A percentile compares a stretch with the other conserved stretches of the same genome.
Evolutionary conservation across 2,113 vertebrate species (phyloP).

Genomic region (Camelus dromedarius): DNA sequence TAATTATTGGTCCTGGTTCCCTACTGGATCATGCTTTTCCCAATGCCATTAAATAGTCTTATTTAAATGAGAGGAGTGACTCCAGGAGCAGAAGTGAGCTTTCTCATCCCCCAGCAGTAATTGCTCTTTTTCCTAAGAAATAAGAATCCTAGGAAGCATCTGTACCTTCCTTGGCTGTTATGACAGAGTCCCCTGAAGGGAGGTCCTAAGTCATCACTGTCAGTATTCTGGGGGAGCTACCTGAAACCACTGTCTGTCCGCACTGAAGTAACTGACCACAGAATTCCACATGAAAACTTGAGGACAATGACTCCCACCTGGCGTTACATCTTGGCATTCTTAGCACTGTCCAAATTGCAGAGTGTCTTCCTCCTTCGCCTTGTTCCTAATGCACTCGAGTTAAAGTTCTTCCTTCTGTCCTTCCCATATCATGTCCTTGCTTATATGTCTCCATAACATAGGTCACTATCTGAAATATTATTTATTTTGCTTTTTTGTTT

Average conservation of each 20-base stretch:
- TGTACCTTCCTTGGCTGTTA: not conserved
- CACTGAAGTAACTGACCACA: not conserved
- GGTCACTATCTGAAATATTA: not conserved
- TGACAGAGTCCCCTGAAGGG: not conserved
- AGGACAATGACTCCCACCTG: not conserved
- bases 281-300: not conserved
- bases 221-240: not conserved
- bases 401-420: not conserved
- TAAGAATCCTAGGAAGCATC: not conserved
- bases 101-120: not conserved
- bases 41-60: not conserved
- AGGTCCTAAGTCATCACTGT: not conserved
- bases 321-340: not conserved
- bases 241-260: not conserved
- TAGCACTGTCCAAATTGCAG: not conserved
- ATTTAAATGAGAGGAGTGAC: not conserved
- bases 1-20: not conserved
- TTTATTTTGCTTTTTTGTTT: not conserved
- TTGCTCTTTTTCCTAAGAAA: not conserved
- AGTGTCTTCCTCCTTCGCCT: not conserved
- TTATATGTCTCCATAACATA: not conserved
- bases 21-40: not conserved
- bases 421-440: not conserved
- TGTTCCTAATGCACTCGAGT: not conserved
- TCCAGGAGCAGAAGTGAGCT: not conserved